A percentile compares a stretch with the other conserved stretches of the same genome.
Evolutionary conservation across 2,113 vertebrate species (phyloP).

Genomic region (Nanger granti): DNA sequence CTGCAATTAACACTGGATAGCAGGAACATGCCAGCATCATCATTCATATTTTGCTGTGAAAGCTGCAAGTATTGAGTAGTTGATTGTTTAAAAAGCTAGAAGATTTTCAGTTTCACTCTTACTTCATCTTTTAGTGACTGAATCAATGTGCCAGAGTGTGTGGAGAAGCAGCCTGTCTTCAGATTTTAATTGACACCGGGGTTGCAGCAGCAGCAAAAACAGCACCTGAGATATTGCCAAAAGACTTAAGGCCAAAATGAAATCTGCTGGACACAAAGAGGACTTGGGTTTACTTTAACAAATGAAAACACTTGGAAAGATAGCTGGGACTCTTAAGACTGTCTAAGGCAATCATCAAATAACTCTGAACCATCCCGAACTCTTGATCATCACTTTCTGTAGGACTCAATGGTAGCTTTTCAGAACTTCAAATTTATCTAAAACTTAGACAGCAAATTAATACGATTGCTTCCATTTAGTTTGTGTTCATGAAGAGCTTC

Average conservation of each 20-base stretch:
- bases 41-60: neutral
- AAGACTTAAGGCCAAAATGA: neutral
- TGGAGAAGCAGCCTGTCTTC: neutral
- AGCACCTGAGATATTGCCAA: neutral
- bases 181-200: neutral
- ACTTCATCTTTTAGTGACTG: neutral
- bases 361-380: neutral
- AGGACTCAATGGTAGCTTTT: neutral
- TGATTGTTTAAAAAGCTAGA: neutral
- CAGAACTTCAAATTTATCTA: conserved; percentile 1
- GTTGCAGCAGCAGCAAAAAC: neutral
- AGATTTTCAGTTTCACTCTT: neutral
- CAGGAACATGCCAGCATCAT: neutral
- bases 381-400: neutral
- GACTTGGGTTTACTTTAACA: neutral
- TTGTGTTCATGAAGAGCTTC: neutral
- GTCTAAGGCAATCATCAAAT: neutral
- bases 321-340: neutral
- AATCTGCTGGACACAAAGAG: neutral
- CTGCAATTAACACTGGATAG: neutral
- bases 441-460: neutral
- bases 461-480: neutral
- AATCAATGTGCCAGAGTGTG: neutral
- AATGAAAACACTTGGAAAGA: neutral
- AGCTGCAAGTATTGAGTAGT: neutral